Conservation (phyloP, 2,113 vertebrate species). For the Cebidichthys violaceus region DNA sequence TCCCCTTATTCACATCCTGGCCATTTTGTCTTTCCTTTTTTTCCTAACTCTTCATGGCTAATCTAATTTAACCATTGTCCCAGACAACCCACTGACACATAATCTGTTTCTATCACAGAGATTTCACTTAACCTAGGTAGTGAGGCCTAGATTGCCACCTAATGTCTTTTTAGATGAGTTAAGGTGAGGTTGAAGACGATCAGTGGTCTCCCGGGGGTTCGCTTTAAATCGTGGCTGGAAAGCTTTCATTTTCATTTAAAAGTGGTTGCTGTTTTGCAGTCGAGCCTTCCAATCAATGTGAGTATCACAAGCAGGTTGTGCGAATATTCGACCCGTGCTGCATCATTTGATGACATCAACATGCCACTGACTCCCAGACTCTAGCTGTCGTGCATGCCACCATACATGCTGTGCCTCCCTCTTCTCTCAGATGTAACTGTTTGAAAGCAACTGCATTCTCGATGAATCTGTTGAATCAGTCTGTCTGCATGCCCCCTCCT, state of each 20-base stretch:
- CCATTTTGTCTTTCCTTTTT: slow-evolving; percentile 32
- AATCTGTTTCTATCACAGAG: slow-evolving; percentile 21
- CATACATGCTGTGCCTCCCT: slow-evolving; percentile 28
- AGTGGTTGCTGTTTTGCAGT: neutral
- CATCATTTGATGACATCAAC: slow-evolving; percentile 1
- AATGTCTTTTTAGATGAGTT: slow-evolving; percentile 10
- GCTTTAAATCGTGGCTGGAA: neutral
- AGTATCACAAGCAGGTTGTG: neutral
- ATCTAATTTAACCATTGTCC: slow-evolving; percentile 36
- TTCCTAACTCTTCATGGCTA: slow-evolving; percentile 12
- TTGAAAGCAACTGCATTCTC: slow-evolving; percentile 34
- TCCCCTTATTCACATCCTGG: slow-evolving; percentile 38
- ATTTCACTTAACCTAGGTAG: slow-evolving; percentile 1
- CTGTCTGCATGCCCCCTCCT: slow-evolving; percentile 64
- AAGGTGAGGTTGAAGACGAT: slow-evolving; percentile 3
- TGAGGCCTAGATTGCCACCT: neutral
- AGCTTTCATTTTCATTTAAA: neutral
- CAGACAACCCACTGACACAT: slow-evolving; percentile 12
- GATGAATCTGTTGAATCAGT: slow-evolving; percentile 19
- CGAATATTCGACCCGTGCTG: neutral
- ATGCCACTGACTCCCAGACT: neutral
- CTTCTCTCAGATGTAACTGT: slow-evolving; percentile 27
- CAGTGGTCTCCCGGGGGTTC: neutral
- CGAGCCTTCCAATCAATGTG: neutral
- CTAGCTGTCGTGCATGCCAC: slow-evolving; percentile 47